Evolutionary conservation across 2,113 vertebrate species (phyloP), one percentile per base, ranked within the genome.

Genomic region (Coreoperca whiteheadi): DNA sequence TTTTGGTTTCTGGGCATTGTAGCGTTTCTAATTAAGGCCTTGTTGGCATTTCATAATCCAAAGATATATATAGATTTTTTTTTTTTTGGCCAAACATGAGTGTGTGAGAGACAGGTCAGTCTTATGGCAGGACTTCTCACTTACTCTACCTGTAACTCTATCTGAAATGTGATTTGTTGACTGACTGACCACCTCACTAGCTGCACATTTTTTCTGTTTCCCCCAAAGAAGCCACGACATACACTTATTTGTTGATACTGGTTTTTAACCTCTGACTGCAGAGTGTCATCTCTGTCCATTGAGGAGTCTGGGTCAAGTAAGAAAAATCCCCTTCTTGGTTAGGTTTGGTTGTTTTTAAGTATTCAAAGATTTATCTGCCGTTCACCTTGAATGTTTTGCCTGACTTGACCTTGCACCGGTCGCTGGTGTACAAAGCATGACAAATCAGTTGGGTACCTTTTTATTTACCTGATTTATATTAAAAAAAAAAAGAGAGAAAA

Each of bases 401-500:
- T 74, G 71, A 61, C 71, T 39, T 48, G 34, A 87, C 78, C 57
- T 71, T 72, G 69, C 74, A 85, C 72, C 56, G 37, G 65, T 74
- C 51, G 61, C 60, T 77, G 75, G 80, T 90, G 86, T 80, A 82
- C 61, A 74, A 90, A 90, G 90, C 87, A 74, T 23, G 91, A 94
- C 93, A 92, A 93, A 92, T 93, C 92, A 90, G 48, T 83, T 73
- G 76, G 84, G 77, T 88, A 83, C 75, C 80, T 85, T 86, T 88
- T 64, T 61, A 79, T 80, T 88, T 79, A 83, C 79, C 80, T 82
- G 77, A 76, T 66, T 67, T n/a, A n/a, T n/a, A n/a, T n/a, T 34
- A 54, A 51, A 59, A 28, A 34, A 20, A 41, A 25, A 57, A 41
- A 15, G 4, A 50, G 4, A 48, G 11, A 28, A 70, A 64, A 53